Percentiles rank a stretch among this genome's conserved stretches.
Conservation (phyloP, 2,113 vertebrate genomes). For the Tylochromis polylepis region DNA sequence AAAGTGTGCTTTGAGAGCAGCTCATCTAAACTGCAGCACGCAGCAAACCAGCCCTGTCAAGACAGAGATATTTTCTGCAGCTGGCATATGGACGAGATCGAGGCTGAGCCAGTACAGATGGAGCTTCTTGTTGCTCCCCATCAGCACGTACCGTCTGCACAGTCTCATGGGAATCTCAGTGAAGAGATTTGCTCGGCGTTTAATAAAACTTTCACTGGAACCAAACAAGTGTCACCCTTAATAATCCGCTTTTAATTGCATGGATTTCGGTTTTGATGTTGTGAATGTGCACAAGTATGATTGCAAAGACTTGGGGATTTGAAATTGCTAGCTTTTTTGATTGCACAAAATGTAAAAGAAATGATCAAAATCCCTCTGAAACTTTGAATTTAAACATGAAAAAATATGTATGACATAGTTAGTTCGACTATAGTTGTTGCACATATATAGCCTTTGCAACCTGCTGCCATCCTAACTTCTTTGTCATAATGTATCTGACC, state of each 20-base stretch:
- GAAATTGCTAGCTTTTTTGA: neutral
- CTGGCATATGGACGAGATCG: conserved; percentile 28
- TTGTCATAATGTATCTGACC: neutral
- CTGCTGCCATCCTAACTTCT: neutral
- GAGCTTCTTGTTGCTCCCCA: conserved; percentile 15
- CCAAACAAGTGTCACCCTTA: neutral
- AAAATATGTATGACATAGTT: neutral
- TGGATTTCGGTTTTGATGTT: neutral
- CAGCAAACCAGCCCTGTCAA: conserved; percentile 1
- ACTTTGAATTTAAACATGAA: neutral
- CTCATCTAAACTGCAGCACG: conserved; percentile 26
- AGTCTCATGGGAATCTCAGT: neutral
- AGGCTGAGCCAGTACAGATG: conserved; percentile 28
- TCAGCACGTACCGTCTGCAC: neutral
- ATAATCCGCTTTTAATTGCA: conserved; percentile 17
- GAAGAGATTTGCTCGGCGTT: neutral
- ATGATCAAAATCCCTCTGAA: neutral
- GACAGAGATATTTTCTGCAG: conserved; percentile 31
- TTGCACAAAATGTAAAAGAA: neutral
- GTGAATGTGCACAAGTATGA: neutral
- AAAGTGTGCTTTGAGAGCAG: conserved; percentile 44
- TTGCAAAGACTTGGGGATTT: neutral
- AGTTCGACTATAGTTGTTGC: neutral
- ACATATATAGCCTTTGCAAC: neutral
- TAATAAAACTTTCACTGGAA: conserved; percentile 9